Conservation (phyloP, 2,797 vertebrate species). For the Myoxocephalus aenaeus region DNA sequence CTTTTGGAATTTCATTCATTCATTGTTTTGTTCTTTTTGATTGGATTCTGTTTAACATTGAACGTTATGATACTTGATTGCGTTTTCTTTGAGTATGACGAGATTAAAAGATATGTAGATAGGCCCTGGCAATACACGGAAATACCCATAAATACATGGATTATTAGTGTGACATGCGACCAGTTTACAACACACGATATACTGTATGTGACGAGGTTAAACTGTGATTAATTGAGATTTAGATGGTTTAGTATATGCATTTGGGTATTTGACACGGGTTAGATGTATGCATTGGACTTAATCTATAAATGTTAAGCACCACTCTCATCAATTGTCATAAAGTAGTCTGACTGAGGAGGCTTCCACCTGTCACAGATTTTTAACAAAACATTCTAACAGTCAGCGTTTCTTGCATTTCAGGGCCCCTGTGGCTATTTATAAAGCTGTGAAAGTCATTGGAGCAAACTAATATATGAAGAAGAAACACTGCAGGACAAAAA, state of each 20-base stretch:
- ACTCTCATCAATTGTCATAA: slow-evolving; percentile 41
- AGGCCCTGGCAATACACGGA: not conserved
- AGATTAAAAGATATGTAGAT: slow-evolving; percentile 1
- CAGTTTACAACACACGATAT: slow-evolving; percentile 5
- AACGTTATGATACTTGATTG: not conserved
- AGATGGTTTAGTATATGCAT: slow-evolving; percentile 31
- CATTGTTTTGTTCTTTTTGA: not conserved
- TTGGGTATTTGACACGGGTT: slow-evolving; percentile 8
- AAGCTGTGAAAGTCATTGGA: slow-evolving; percentile 33
- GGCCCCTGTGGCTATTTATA: slow-evolving; percentile 28
- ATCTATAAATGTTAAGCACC: slow-evolving; percentile 28
- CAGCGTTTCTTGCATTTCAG: slow-evolving; percentile 6
- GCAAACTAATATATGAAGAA: slow-evolving; percentile 30
- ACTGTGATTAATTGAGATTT: slow-evolving; percentile 47
- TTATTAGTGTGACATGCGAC: slow-evolving; percentile 35
- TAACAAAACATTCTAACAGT: slow-evolving; percentile 3
- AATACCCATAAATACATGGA: slow-evolving; percentile 17
- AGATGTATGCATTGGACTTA: slow-evolving; percentile 17
- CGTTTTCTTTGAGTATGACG: not conserved
- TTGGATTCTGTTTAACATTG: not conserved
- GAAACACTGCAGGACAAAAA: slow-evolving; percentile 40
- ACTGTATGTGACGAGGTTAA: slow-evolving; percentile 34
- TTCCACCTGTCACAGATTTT: slow-evolving; percentile 20
- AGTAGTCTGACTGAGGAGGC: slow-evolving; percentile 11
- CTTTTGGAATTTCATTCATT: not conserved